These are phyloP conservation scores for Florisuga fusca DNA, from an alignment of 2,797 vertebrate genomes.

Conservation along the genomic window DNA sequence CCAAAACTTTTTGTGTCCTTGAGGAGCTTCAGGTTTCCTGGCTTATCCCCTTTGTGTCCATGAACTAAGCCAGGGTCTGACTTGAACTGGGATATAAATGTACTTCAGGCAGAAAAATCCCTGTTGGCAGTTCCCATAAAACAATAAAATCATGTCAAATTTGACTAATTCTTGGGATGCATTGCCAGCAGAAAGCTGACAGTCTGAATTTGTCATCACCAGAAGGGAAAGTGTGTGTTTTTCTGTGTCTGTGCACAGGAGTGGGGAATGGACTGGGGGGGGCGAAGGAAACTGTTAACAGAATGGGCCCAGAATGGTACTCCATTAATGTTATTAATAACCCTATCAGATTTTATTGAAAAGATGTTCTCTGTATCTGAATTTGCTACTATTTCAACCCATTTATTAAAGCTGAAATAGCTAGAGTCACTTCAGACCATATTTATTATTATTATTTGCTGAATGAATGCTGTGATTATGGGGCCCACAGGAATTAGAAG, in stretches of 20 bases:
- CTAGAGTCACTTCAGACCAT: slow-evolving; percentile 78
- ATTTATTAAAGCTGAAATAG: slow-evolving; percentile 84
- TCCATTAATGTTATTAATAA: slow-evolving; percentile 86
- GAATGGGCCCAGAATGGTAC: slow-evolving; percentile 58
- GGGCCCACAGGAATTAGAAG: slow-evolving; percentile 47
- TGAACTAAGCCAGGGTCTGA: slow-evolving; percentile 50
- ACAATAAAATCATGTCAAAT: slow-evolving; percentile 74
- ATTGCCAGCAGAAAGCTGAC: slow-evolving; percentile 68
- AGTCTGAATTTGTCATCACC: slow-evolving; percentile 68
- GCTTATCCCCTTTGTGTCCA: slow-evolving; percentile 27
- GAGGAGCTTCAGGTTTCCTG: slow-evolving; percentile 37
- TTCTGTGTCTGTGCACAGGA: slow-evolving; percentile 16
- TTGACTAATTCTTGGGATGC: slow-evolving; percentile 67
- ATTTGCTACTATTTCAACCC: slow-evolving; percentile 81
- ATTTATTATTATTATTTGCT: slow-evolving; percentile 84
- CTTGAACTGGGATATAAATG: slow-evolving; percentile 63
- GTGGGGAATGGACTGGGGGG: background rate
- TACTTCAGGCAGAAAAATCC: slow-evolving; percentile 71
- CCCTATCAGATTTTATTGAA: slow-evolving; percentile 84
- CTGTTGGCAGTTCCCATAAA: slow-evolving; percentile 70
- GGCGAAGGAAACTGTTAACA: slow-evolving; percentile 45
- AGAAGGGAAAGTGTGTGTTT: slow-evolving; percentile 45
- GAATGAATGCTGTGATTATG: slow-evolving; percentile 77
- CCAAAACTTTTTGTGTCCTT: slow-evolving; percentile 5
- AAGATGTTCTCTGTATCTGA: slow-evolving; percentile 81